Conservation (phyloP, 92 coral and sea anemone genomes). For the Parazoanthus swiftii region DNA sequence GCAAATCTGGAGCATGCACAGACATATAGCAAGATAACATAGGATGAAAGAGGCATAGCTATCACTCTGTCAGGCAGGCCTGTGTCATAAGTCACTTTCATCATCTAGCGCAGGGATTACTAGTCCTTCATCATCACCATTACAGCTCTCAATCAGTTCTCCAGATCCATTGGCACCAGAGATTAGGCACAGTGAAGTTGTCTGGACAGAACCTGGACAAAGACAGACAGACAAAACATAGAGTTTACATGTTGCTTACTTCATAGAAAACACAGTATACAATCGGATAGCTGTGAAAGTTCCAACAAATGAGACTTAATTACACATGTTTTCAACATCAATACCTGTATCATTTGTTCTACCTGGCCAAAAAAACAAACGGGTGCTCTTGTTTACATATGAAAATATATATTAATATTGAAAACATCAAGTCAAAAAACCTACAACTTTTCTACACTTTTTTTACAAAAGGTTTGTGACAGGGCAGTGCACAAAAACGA, state of each 20-base stretch:
- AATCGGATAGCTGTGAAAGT: neutral
- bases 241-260: neutral
- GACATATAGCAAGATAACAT: neutral
- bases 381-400: too few relatives aligned
- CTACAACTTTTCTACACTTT: too few relatives aligned
- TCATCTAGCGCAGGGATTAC: conserved; percentile 81
- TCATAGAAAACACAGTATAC: neutral
- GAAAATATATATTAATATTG: too few relatives aligned
- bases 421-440: too few relatives aligned
- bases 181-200: conserved; percentile 33
- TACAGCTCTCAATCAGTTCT: conserved; percentile 81
- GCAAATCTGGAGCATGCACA: neutral
- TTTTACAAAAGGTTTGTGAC: too few relatives aligned
- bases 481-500: too few relatives aligned
- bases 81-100: conserved; percentile 75
- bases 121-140: conserved; percentile 96
- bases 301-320: neutral
- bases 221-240: neutral
- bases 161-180: conserved; percentile 56
- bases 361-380: too few relatives aligned
- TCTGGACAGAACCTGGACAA: conserved; percentile 48
- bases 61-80: conserved; percentile 50
- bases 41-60: neutral
- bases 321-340: too few relatives aligned
- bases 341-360: too few relatives aligned